Conservation (phyloP, 2,113 vertebrate species). For the Cyanoliseus patagonus region DNA sequence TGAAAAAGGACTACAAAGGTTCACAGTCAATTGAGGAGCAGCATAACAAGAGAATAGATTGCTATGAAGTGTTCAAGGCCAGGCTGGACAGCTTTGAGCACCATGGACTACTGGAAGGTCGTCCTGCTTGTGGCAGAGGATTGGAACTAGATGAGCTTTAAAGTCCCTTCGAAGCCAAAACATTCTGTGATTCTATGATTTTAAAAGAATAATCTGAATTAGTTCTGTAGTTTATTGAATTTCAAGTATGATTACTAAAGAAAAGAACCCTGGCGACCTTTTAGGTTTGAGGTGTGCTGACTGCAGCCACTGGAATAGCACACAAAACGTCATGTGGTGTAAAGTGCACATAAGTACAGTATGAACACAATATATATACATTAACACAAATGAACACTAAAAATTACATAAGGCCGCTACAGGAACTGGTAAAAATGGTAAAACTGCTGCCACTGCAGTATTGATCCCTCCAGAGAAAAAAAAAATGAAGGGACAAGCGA, state of each 20-base stretch:
- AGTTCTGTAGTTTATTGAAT: background rate
- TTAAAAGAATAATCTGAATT: background rate
- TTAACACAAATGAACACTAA: background rate
- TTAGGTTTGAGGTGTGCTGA: background rate
- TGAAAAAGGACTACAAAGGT: background rate
- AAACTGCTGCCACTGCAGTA: background rate
- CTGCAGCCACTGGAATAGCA: background rate
- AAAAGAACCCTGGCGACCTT: background rate
- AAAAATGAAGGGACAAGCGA: background rate
- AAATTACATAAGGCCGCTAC: accelerated
- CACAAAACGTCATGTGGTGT: background rate
- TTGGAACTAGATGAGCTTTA: background rate
- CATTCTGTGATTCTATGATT: background rate
- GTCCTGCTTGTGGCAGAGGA: background rate
- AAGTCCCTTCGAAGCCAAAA: background rate
- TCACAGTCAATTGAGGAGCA: background rate
- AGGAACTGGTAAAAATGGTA: background rate
- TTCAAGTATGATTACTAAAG: background rate
- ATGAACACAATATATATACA: accelerated
- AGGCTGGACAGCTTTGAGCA: background rate
- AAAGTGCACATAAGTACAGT: accelerated
- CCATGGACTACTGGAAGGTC: background rate
- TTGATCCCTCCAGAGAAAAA: background rate
- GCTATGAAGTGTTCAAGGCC: background rate
- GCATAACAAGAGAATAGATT: background rate